Percentiles rank a stretch among this genome's conserved stretches.
phyloP scores from a whole-genome alignment of 2,113 vertebrate genomes.

The Butorides virescens region DNA sequence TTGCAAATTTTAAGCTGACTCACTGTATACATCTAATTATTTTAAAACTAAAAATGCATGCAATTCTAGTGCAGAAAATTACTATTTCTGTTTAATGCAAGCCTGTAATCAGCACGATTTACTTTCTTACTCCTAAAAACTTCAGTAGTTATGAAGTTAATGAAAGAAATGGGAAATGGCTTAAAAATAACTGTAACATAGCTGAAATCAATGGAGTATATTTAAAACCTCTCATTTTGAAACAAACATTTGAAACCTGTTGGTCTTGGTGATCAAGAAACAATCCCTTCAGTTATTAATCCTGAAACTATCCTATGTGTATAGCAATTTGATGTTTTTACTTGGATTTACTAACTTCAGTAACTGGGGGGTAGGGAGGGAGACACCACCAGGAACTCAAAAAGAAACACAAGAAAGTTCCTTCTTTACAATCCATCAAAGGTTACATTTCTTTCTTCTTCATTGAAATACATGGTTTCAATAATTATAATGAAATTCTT shows the following conservation, averaged over 20 bases:
- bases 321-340: background rate
- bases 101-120: slow-evolving; percentile 27
- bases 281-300: background rate
- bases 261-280: background rate
- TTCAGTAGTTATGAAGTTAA: background rate
- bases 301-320: background rate
- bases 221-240: background rate
- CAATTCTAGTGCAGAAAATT: slow-evolving; percentile 18
- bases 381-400: background rate
- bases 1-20: slow-evolving; percentile 42
- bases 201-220: background rate
- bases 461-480: background rate
- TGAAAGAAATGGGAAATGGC: background rate
- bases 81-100: slow-evolving; percentile 39
- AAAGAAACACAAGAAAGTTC: background rate
- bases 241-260: background rate
- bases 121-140: background rate
- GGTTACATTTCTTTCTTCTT: background rate
- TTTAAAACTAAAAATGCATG: slow-evolving; percentile 29
- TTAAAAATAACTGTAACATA: background rate
- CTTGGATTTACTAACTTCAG: background rate
- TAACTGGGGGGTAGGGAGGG: background rate
- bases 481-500: background rate
- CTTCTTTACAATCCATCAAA: background rate
- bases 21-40: slow-evolving; percentile 17